phyloP scores from a whole-genome alignment of 2,797 vertebrate genomes.

The Hyperoplus lanceolatus region DNA sequence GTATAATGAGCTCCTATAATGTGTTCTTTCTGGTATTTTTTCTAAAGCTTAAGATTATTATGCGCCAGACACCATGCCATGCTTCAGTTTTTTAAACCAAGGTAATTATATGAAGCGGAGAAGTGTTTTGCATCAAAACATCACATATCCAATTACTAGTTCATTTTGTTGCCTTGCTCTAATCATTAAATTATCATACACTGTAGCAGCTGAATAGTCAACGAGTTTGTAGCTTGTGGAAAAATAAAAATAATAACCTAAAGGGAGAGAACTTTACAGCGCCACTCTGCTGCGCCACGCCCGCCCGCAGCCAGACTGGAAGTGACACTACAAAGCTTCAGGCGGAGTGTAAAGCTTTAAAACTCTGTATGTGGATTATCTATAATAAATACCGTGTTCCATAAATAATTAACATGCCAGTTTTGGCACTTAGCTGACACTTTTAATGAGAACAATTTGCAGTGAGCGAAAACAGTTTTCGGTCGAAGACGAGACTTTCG shows the following conservation, averaged over 20 bases:
- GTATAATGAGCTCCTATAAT: conserved; percentile 10
- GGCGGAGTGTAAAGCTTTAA: conserved; percentile 10
- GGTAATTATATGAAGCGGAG: conserved; percentile 37
- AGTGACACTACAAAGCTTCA: conserved; percentile 16
- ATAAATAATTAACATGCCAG: conserved; percentile 33
- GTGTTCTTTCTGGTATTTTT: conserved; percentile 9
- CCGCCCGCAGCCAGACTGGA: conserved; percentile 17
- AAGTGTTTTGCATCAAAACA: conserved; percentile 30
- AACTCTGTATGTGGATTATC: conserved; percentile 1
- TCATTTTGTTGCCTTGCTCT: conserved; percentile 53
- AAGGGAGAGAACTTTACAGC: conserved; percentile 21
- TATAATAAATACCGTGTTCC: conserved; percentile 36
- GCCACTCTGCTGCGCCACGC: not conserved
- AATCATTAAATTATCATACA: conserved; percentile 60
- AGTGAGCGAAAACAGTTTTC: conserved; percentile 3
- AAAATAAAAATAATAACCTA: not conserved
- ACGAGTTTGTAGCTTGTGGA: conserved; percentile 39
- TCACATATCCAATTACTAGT: conserved; percentile 54
- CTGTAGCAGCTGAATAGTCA: conserved; percentile 36
- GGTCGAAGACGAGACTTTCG: not conserved
- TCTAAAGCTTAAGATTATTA: conserved; percentile 18
- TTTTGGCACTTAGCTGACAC: conserved; percentile 19
- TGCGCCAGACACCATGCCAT: not conserved
- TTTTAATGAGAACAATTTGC: conserved; percentile 13
- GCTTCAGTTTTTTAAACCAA: not conserved